These are phyloP conservation scores for Pseudochromis fuscus DNA, from an alignment of 2,797 vertebrate genomes.

Conservation along the genomic window DNA sequence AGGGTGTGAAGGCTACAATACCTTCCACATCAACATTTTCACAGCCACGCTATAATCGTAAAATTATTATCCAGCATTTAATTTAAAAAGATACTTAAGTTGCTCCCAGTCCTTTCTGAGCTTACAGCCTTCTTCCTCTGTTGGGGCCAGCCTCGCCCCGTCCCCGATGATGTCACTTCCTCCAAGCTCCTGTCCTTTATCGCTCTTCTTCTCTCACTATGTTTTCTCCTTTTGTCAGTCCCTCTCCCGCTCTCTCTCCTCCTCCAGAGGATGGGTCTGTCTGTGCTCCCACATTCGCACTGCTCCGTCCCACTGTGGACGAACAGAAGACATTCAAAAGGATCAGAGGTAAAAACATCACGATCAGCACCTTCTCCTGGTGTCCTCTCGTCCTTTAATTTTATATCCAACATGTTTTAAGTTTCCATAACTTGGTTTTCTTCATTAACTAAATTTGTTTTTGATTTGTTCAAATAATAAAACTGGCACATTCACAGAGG, in stretches of 20 bases:
- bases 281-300: constrained; percentile 92
- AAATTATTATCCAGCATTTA: constrained; percentile 67
- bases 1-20: constrained; percentile 33
- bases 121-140: constrained; percentile 23
- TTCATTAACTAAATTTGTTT: too few relatives aligned
- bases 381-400: background rate
- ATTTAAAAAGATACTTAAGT: constrained; percentile 61
- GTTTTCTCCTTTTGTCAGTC: constrained; percentile 29
- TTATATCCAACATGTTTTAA: background rate
- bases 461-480: background rate
- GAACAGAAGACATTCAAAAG: background rate
- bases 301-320: constrained; percentile 90
- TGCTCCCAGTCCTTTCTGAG: constrained; percentile 39
- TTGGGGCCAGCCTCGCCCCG: constrained; percentile 10
- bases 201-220: constrained; percentile 9
- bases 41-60: constrained; percentile 53
- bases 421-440: background rate
- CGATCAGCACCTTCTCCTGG: background rate
- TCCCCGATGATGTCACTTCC: constrained; percentile 40
- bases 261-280: constrained; percentile 88
- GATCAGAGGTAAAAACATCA: background rate
- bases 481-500: background rate
- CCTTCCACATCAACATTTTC: constrained; percentile 53
- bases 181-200: constrained; percentile 32
- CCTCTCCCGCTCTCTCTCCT: constrained; percentile 79